Evolutionary conservation across 2,113 vertebrate genomes (phyloP).

Genomic region (Mastomys coucha): DNA sequence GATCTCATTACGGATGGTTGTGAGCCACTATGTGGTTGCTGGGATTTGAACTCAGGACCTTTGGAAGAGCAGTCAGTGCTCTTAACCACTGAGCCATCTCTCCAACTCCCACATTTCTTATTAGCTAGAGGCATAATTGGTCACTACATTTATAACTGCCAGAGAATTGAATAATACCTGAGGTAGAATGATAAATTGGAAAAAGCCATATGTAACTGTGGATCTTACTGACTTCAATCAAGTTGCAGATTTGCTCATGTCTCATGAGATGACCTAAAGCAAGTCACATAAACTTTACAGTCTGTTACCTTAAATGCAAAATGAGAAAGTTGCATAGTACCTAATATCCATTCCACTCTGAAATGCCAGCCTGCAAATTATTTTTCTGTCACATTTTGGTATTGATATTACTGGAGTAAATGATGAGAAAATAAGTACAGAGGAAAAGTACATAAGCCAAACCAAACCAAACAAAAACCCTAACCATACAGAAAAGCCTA

Average conservation of each 20-base stretch:
- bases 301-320: conserved; percentile 25
- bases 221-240: conserved; percentile 19
- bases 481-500: neutral
- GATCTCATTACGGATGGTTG: too few species aligned
- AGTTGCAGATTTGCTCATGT: neutral
- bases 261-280: conserved; percentile 7
- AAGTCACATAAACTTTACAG: neutral
- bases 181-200: conserved; percentile 22
- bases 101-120: conserved; percentile 46
- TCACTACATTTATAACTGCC: conserved; percentile 64
- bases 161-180: conserved; percentile 42
- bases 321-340: neutral
- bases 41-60: too few species aligned
- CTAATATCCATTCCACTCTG: neutral
- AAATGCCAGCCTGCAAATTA: neutral
- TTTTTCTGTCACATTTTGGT: conserved; percentile 29
- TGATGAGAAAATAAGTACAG: neutral
- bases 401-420: neutral
- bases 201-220: neutral
- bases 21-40: too few species aligned
- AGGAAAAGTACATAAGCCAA: neutral
- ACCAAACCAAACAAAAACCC: neutral
- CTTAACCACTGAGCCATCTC: too few species aligned
- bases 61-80: too few species aligned
- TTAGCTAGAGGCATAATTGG: conserved; percentile 46